Percentiles rank a stretch among this genome's conserved stretches.
Conservation (phyloP, 2,113 vertebrate species). For the Anguilla japonica region DNA sequence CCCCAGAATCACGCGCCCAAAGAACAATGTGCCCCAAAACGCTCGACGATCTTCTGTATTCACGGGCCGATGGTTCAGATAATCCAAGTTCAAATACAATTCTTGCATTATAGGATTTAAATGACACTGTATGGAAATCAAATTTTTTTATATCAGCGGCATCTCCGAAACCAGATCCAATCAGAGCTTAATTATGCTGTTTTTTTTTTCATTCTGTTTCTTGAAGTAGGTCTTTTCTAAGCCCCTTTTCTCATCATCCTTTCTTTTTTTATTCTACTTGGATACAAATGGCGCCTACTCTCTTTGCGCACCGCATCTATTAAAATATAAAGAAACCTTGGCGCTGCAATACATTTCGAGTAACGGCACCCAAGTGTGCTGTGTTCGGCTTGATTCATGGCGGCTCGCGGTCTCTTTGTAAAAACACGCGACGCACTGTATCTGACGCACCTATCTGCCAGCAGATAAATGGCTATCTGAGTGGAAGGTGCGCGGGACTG, state of each 20-base stretch:
- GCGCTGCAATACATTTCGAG: constrained; percentile 59
- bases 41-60: constrained; percentile 60
- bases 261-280: constrained; percentile 65
- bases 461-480: constrained; percentile 46
- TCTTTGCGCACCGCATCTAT: constrained; percentile 66
- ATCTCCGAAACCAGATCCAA: constrained; percentile 62
- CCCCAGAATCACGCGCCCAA: constrained; percentile 56
- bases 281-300: constrained; percentile 67
- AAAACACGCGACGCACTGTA: constrained; percentile 39
- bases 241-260: constrained; percentile 50
- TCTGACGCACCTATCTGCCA: constrained; percentile 47
- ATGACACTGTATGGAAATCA: constrained; percentile 74
- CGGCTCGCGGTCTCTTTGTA: constrained; percentile 41
- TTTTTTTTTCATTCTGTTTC: constrained; percentile 28
- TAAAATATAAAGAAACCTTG: constrained; percentile 69
- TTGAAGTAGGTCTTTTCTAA: constrained; percentile 45
- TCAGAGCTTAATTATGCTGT: constrained; percentile 61
- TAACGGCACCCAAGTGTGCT: constrained; percentile 64
- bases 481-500: constrained; percentile 28
- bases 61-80: constrained; percentile 67
- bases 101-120: constrained; percentile 71
- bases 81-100: constrained; percentile 70
- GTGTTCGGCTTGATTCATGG: constrained; percentile 63
- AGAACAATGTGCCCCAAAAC: constrained; percentile 44
- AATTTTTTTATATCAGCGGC: constrained; percentile 64